phyloP scores from a whole-genome alignment of 2,113 vertebrate species.

The Dasypus novemcinctus region DNA sequence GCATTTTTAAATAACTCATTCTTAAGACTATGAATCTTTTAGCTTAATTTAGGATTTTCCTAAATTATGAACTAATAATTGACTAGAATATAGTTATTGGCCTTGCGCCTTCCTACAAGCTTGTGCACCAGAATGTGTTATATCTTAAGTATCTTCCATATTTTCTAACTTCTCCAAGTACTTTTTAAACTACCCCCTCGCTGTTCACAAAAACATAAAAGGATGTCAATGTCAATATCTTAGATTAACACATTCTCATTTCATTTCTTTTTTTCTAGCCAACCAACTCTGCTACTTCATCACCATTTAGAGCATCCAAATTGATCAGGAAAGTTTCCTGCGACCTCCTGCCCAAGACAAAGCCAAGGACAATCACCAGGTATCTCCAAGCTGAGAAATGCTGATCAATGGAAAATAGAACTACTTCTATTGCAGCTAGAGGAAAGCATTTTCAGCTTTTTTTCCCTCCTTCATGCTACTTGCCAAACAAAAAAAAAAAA shows the following conservation, averaged over 20 bases:
- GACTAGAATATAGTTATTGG: background rate
- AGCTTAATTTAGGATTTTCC: background rate
- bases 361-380: background rate
- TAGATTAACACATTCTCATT: background rate
- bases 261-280: background rate
- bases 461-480: background rate
- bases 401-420: background rate
- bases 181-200: background rate
- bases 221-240: background rate
- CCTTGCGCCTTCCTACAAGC: background rate
- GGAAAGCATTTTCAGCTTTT: constrained; percentile 56
- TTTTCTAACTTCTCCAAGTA: background rate
- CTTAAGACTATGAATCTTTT: background rate
- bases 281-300: background rate
- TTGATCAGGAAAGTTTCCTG: background rate
- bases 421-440: constrained; percentile 38
- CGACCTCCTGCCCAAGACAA: background rate
- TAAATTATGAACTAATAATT: background rate
- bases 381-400: background rate
- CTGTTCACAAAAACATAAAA: background rate
- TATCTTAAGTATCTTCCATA: background rate
- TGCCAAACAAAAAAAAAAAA: constrained; percentile 55
- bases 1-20: background rate
- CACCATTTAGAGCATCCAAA: background rate
- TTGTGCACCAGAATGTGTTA: background rate